Percentiles rank a stretch among this genome's conserved stretches.
phyloP scores from a whole-genome alignment of 2,888 invertebrate genomes.

The Luperina testacea region DNA sequence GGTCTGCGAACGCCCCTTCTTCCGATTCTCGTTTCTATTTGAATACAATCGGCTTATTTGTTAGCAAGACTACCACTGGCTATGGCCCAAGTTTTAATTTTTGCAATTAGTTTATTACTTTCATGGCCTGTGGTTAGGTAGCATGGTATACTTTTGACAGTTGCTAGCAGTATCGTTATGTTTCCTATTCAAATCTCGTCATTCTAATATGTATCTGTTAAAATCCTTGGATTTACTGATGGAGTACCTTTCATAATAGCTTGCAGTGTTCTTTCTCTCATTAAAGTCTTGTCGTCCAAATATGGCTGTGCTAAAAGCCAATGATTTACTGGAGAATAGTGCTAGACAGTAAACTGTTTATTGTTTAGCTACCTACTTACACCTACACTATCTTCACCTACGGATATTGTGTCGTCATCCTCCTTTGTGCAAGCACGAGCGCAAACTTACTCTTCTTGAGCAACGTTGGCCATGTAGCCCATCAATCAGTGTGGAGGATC shows the following conservation, averaged over 20 bases:
- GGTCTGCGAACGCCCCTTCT: background rate
- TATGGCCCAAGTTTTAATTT: conserved; percentile 13
- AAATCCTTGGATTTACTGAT: background rate
- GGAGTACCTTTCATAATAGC: background rate
- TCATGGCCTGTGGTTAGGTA: background rate
- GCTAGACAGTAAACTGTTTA: conserved; percentile 21
- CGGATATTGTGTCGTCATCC: conserved; percentile 18
- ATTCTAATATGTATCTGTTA: too few relatives aligned
- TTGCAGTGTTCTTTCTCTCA: background rate
- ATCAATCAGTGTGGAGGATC: background rate
- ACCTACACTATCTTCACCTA: conserved; percentile 31
- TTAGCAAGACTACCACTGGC: conserved; percentile 5
- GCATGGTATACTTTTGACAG: background rate
- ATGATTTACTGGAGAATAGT: conserved; percentile 14
- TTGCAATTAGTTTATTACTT: conserved; percentile 27
- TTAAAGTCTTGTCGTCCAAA: background rate
- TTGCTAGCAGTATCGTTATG: background rate
- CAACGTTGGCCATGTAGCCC: background rate
- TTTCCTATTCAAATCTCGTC: background rate
- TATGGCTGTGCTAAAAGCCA: background rate
- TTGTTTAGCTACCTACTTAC: conserved; percentile 37
- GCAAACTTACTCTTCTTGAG: conserved; percentile 3
- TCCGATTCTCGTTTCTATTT: background rate
- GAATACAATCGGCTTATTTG: conserved; percentile 50
- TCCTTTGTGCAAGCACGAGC: background rate